Conservation (phyloP, 2,797 vertebrate genomes). For the Galagoides demidoff region DNA sequence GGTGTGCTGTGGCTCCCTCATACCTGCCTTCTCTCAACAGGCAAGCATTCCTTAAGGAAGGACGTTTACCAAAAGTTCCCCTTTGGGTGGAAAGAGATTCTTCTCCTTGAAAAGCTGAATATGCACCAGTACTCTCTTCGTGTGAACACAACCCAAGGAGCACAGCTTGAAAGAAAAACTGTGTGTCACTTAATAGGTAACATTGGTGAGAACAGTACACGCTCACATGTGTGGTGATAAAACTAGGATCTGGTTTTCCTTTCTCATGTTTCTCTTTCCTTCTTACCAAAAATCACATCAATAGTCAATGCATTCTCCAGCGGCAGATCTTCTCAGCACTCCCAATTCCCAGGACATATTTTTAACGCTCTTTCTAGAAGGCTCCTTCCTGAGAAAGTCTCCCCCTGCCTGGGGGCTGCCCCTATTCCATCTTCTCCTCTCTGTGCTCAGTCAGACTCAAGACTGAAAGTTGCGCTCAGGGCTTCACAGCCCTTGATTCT, state of each 20-base stretch:
- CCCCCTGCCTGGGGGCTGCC: not conserved
- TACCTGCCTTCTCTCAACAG: fast-evolving
- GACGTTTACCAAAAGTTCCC: not conserved
- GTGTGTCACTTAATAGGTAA: not conserved
- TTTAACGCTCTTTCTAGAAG: not conserved
- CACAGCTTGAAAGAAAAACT: not conserved
- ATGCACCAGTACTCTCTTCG: not conserved
- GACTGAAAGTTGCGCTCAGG: not conserved
- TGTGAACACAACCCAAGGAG: not conserved
- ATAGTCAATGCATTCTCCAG: not conserved
- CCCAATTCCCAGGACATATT: not conserved
- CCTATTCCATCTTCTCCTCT: not conserved
- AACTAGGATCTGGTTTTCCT: not conserved
- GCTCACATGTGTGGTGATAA: not conserved
- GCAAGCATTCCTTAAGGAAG: not conserved
- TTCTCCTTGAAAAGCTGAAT: not conserved
- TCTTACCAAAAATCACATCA: not conserved
- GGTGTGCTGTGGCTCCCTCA: not conserved
- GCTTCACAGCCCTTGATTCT: not conserved
- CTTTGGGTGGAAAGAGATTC: not conserved
- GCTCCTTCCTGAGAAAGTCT: not conserved
- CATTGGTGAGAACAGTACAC: not conserved
- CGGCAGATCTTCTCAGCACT: not conserved
- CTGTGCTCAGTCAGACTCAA: not conserved
- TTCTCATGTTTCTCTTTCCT: not conserved